Evolutionary conservation across 1,140 invertebrate species (phyloP).

Genomic region (Melipona quadrifasciata): DNA sequence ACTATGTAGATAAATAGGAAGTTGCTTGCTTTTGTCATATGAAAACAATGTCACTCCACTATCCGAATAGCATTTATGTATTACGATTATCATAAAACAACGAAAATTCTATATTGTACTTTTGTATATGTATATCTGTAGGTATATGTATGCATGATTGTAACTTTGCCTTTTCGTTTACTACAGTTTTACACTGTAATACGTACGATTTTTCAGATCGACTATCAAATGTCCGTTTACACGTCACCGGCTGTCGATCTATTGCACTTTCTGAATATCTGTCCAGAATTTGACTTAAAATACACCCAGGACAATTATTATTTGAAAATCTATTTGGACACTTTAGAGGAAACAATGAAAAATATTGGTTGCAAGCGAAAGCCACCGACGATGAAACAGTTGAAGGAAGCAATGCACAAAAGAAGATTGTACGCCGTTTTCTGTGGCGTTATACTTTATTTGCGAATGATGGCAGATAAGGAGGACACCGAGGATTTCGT

Average conservation of each 20-base stretch:
- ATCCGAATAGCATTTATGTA: too few relatives aligned
- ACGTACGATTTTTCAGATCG: conserved; percentile 30
- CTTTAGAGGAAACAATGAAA: conserved; percentile 49
- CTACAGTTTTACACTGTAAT: neutral
- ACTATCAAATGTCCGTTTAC: conserved; percentile 79
- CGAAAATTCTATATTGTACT: too few relatives aligned
- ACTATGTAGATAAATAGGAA: too few relatives aligned
- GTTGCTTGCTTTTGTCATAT: neutral
- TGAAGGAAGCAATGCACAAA: conserved; percentile 58
- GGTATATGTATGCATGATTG: neutral
- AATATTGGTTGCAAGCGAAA: conserved; percentile 48
- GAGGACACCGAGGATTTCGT: conserved; percentile 55
- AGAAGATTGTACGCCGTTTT: conserved; percentile 58
- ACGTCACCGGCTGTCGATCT: conserved; percentile 80
- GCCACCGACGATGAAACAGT: conserved; percentile 55
- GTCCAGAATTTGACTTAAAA: conserved; percentile 64
- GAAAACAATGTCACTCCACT: neutral
- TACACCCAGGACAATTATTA: conserved; percentile 58
- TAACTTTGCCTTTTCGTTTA: neutral
- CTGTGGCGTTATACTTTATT: conserved; percentile 53
- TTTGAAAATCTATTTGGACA: conserved; percentile 54
- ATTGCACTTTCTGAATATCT: conserved; percentile 79
- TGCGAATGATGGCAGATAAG: conserved; percentile 62
- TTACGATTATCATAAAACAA: too few relatives aligned
- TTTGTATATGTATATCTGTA: too few relatives aligned